Evolutionary conservation across 1,140 invertebrate species (phyloP).

Genomic region (Plectrocnemia conspersa): DNA sequence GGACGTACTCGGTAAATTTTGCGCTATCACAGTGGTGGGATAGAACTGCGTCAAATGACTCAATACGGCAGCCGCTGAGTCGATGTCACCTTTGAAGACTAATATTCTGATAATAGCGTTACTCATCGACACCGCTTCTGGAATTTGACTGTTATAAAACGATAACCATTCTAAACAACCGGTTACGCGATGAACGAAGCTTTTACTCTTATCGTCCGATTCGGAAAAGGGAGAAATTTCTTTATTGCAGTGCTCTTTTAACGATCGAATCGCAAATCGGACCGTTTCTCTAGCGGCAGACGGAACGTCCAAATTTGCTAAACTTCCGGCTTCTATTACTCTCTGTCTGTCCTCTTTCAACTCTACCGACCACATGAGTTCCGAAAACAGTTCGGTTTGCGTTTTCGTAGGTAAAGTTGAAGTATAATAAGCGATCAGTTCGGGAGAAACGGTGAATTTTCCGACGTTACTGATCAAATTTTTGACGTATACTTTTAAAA

Average conservation of each 20-base stretch:
- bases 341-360: slow-evolving; percentile 56
- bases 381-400: slow-evolving; percentile 74
- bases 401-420: slow-evolving; percentile 64
- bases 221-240: slow-evolving; percentile 35
- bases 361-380: slow-evolving; percentile 67
- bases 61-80: slow-evolving; percentile 51
- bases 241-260: slow-evolving; percentile 27
- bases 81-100: slow-evolving; percentile 49
- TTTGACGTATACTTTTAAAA: slow-evolving; percentile 66
- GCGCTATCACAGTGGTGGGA: slow-evolving; percentile 39
- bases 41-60: slow-evolving; percentile 50
- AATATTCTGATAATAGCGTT: slow-evolving; percentile 87
- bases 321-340: slow-evolving; percentile 48
- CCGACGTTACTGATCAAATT: slow-evolving; percentile 68
- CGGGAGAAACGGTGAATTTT: slow-evolving; percentile 50
- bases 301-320: slow-evolving; percentile 75
- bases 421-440: slow-evolving; percentile 78
- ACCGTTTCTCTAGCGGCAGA: slow-evolving; percentile 79
- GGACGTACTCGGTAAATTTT: slow-evolving; percentile 43
- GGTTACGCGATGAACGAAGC: slow-evolving; percentile 43
- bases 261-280: slow-evolving; percentile 61
- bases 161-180: slow-evolving; percentile 81
- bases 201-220: slow-evolving; percentile 35
- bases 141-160: slow-evolving; percentile 71
- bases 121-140: slow-evolving; percentile 77